Evolutionary conservation across 1,140 invertebrate genomes (phyloP), one percentile per base, ranked within the genome.

Genomic region (Phymorhynchus buccinoides): DNA sequence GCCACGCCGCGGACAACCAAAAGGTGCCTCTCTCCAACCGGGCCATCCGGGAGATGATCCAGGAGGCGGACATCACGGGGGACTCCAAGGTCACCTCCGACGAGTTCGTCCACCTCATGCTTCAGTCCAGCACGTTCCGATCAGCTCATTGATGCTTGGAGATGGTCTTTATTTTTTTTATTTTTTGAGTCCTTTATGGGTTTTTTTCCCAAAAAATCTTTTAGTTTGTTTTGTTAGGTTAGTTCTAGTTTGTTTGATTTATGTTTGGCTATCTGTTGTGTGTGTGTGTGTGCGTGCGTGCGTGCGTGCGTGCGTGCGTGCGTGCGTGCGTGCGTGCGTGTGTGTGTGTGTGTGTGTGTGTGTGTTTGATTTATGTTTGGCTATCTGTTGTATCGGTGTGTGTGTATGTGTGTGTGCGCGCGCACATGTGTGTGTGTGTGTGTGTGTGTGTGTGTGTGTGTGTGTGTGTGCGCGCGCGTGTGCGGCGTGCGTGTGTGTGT

Each of bases 11-110:
- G 22, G 88, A 89, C 37, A 88, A 88, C 27, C 82, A 87, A 16
- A 87, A 89, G 7, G 68, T 90, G 35, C 84, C 86, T 32, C 87
- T 93, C 41, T 90, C 90, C 32, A 90, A 91, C 56, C 83, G 87
- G 42, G 88, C 89, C 37, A 84, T 93, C 42, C 86, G 86, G 44
- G 91, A 92, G 80, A 93, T 93, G 92, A 83, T 93, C 14, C 84
- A 89, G 22, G 92, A 92, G 80, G 92, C 92, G 30, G 92, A 93
- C 87, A 85, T 88, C 79, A 89, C 88, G 30, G 91, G 91, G 2
- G 89, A 92, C 84, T 89, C 89, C 18, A 87, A 86, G 73, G 82
- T 92, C 4, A 86, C 88, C 48, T n/a, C 87, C 77, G 84, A 88
- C 41, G 91, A 92, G 83, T 92, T 91, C 81, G 88, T 90, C 1